A percentile compares a stretch with the other conserved stretches of the same genome.
These are phyloP conservation scores for Aphaenogaster ashmeadi DNA, from an alignment of 1,140 invertebrate species.

Conservation along the genomic window DNA sequence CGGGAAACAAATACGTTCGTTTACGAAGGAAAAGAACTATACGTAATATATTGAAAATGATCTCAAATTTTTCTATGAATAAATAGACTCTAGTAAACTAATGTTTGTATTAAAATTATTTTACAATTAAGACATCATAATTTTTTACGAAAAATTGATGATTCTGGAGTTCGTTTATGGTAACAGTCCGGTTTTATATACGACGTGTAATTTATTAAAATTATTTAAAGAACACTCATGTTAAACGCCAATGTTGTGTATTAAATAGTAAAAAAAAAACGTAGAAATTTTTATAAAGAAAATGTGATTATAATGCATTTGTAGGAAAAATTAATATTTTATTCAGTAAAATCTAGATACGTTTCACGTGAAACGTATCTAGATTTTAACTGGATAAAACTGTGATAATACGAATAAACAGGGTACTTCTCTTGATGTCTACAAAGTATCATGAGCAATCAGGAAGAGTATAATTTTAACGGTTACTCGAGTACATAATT, in stretches of 20 bases:
- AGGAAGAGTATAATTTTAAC: conserved; percentile 18
- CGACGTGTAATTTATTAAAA: background rate
- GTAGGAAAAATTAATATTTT: background rate
- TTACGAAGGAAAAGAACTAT: background rate
- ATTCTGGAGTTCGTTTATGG: background rate
- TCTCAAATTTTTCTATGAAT: background rate
- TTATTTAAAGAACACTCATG: background rate
- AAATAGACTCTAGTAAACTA: background rate
- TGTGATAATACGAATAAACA: background rate
- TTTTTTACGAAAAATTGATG: background rate
- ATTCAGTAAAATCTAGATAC: background rate
- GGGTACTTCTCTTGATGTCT: background rate
- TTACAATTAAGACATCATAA: background rate
- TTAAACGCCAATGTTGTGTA: background rate
- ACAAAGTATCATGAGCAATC: background rate
- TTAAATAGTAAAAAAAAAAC: background rate
- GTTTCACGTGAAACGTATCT: background rate
- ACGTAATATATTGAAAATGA: background rate
- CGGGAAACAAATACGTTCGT: conserved; percentile 11
- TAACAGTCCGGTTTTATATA: background rate
- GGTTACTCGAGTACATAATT: conserved; percentile 34
- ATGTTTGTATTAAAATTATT: background rate
- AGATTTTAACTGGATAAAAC: background rate
- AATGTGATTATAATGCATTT: background rate
- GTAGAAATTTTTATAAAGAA: background rate